Percentiles rank a stretch among this genome's conserved stretches.
Evolutionary conservation across 2,888 invertebrate species (phyloP).

Genomic region (Lissocephala sabroskyi): DNA sequence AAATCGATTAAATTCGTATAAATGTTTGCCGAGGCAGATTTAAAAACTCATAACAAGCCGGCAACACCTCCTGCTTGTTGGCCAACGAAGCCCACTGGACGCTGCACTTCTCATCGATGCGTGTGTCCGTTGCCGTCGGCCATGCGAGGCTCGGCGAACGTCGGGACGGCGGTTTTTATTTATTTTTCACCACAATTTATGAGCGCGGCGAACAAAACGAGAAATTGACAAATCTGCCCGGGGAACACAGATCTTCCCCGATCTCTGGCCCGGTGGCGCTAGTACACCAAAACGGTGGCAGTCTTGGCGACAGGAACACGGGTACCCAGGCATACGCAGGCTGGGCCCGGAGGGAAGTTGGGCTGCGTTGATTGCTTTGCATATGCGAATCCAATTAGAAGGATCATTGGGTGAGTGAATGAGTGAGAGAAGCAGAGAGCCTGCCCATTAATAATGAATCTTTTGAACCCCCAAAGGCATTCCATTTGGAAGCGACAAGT

Average conservation of each 20-base stretch:
- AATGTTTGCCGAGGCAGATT: conserved; percentile 65
- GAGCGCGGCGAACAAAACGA: conserved; percentile 23
- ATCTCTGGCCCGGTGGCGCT: conserved; percentile 46
- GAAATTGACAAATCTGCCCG: conserved; percentile 67
- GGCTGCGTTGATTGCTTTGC: too few species aligned
- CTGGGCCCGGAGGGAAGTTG: conserved; percentile 29
- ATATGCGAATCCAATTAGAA: neutral
- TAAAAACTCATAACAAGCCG: conserved; percentile 70
- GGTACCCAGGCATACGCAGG: too few species aligned
- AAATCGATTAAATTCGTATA: conserved; percentile 71
- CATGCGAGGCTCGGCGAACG: too few species aligned
- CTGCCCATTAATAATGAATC: too few species aligned
- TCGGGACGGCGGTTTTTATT: conserved; percentile 36
- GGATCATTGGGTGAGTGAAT: too few species aligned
- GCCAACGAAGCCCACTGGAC: neutral
- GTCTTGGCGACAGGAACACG: conserved; percentile 66
- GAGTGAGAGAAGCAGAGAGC: too few species aligned
- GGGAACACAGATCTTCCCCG: conserved; percentile 37
- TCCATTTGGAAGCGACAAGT: conserved; percentile 62
- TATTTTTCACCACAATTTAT: conserved; percentile 48
- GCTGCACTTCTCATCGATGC: conserved; percentile 29
- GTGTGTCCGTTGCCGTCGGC: too few species aligned
- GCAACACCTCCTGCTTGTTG: conserved; percentile 58
- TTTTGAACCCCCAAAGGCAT: too few species aligned
- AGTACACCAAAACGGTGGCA: conserved; percentile 70